Evolutionary conservation across 2,113 vertebrate genomes (phyloP).

Genomic region (Mugil cephalus): DNA sequence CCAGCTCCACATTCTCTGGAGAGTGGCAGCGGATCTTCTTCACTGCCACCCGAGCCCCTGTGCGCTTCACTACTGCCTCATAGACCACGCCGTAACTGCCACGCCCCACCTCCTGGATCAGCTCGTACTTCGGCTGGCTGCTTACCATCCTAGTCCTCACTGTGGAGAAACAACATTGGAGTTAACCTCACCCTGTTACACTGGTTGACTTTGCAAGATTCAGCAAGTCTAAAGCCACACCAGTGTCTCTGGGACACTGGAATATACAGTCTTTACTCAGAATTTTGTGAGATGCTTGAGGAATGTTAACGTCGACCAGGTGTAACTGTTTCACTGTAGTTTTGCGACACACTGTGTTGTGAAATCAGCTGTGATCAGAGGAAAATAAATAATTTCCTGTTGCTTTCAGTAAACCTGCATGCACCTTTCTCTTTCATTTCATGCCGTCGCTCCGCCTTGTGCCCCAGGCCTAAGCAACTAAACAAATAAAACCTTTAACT

Average conservation of each 20-base stretch:
- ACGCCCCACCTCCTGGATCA: conserved; percentile 98
- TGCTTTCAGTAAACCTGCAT: too few relatives aligned
- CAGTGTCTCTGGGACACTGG: neutral
- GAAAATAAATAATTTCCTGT: too few relatives aligned
- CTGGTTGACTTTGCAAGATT: neutral
- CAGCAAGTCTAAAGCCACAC: neutral
- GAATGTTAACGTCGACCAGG: too few relatives aligned
- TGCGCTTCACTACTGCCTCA: conserved; percentile 94
- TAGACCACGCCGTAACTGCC: conserved; percentile 99
- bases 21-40: conserved; percentile 99
- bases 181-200: neutral
- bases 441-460: too few relatives aligned
- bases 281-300: too few relatives aligned
- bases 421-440: too few relatives aligned
- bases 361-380: too few relatives aligned
- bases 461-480: too few relatives aligned
- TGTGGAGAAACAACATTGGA: conserved; percentile 18
- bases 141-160: conserved; percentile 95
- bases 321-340: too few relatives aligned
- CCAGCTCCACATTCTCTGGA: conserved; percentile 97
- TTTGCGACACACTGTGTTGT: too few relatives aligned
- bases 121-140: conserved; percentile 98
- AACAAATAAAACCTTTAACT: too few relatives aligned
- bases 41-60: conserved; percentile 92
- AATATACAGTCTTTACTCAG: too few relatives aligned